Base-by-base conservation (phyloP, 2,113 vertebrate genomes). In the Trichechus manatus region DNA sequence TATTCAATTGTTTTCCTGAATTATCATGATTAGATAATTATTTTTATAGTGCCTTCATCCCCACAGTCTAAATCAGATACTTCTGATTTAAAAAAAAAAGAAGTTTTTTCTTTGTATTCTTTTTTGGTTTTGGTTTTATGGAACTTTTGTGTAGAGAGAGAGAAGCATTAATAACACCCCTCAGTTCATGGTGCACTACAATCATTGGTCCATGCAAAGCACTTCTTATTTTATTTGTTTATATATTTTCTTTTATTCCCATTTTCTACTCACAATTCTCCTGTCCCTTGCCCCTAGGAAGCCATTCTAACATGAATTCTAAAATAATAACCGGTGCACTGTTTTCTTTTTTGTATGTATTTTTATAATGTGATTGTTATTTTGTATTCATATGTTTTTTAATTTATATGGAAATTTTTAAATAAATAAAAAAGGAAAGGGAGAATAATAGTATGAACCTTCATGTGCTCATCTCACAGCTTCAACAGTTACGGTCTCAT, bases 1-100 rank as follows among this genome's bases (percentile, higher is more conserved):
- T 93, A 77, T 87, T 92, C 47, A 77, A 9, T 87, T 90, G 11
- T 94, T 93, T 95, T 91, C 22, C 22, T 96, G 72, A 89, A 91
- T 82, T 94, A 81, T 53, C 86, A 80, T 86, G 72, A 70, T 93
- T 91, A 79, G 20, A 10, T 86, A 84, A 68, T 90, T 94, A 78
- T 95, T 90, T 94, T 94, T 79, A 61, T 88, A 66, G 33, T 81
- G 66, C 33, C 14, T 92, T 90, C 15, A 33, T 87, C 36, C 87
- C 39, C 27, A 89, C 19, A 82, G 29, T 85, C 36, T 94, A 66
- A 94, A 91, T 81, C 59, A 87, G 29, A 72, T 64, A 50, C 25
- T 89, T 89, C 29, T 89, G 47, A 39, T 79, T 63, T 5, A 44
- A 80, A 72, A 59, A 64, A 64, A 87, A 31, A 47, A 79, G 25